Base-by-base conservation (phyloP, 2,888 invertebrate genomes). In the Drosophila aldrichi region DNA sequence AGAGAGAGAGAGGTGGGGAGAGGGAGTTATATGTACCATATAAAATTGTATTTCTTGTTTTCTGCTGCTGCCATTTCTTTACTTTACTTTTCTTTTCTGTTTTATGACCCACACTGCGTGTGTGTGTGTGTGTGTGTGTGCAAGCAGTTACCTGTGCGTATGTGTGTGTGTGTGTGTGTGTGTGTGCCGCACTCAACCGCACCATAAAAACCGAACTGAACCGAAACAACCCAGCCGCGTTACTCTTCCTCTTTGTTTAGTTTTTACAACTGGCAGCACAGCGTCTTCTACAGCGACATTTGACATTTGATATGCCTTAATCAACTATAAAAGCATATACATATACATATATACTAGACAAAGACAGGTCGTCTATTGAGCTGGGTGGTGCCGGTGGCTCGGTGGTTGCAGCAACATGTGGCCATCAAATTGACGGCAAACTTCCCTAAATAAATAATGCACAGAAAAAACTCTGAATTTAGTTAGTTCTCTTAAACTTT, bases 271-370 rank as follows among this genome's bases (percentile, higher is more conserved):
- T 78, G 82, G 70, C 78, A 74, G 68, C 60, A 70, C 66, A 18
- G 18, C 79, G 81, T 82, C 81, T 80, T 66, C 77, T 75, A 74
- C 72, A 65, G 75, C 82, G 85, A 86, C 86, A 82, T 85, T 88
- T 83, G 86, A 88, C 86, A 86, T 86, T 88, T 86, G 89, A 86
- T 86, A 86, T 83, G 89, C 84, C 87, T 87, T 86, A 86, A 86
- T 86, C 86, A 88, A 86, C 82, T 83, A 86, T 88, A 86, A 86
- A 83, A 86, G 89, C 80, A 79, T 77, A 64, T 25, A 25, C 3
- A 25, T 22, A 22, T 22, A 3, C 3, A 3, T 25, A 25, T 75
- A 62, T 68, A 56, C 70, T 68, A 74, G 78, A 73, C 77, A 73
- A 75, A 72, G 67, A 43, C 67, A 60, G 22, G 52, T 41, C 55